phyloP scores from a whole-genome alignment of 2,888 invertebrate genomes.

The Halictus quadricinctus region DNA sequence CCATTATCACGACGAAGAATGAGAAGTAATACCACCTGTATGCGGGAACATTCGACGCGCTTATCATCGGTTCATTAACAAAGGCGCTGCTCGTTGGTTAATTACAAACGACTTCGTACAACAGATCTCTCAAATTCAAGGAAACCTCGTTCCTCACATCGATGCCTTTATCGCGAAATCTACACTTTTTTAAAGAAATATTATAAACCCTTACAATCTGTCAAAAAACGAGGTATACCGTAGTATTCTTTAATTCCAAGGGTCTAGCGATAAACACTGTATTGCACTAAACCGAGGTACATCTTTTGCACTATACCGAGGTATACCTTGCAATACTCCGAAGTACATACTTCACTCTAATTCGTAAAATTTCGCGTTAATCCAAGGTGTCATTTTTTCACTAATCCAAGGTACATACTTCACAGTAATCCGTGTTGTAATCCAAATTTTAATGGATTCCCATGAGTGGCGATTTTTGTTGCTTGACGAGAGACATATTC shows the following conservation, averaged over 20 bases:
- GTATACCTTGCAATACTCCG: too few relatives aligned
- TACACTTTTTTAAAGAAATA: too few relatives aligned
- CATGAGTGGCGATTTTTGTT: neutral
- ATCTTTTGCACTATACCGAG: too few relatives aligned
- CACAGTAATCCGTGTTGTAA: neutral
- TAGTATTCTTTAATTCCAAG: too few relatives aligned
- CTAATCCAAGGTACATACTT: too few relatives aligned
- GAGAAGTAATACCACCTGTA: conserved; percentile 11
- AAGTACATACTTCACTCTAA: neutral
- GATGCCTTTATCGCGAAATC: neutral
- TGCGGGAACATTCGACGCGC: neutral
- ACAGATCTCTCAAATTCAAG: neutral
- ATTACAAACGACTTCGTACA: neutral
- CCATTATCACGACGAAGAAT: conserved; percentile 33
- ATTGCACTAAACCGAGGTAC: too few relatives aligned
- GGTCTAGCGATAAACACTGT: too few relatives aligned
- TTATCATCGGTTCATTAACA: neutral
- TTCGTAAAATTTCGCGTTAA: neutral
- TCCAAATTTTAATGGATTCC: neutral
- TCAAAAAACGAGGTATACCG: too few relatives aligned
- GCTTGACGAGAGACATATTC: neutral
- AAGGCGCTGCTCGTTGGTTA: neutral
- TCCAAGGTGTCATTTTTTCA: neutral
- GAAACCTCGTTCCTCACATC: neutral
- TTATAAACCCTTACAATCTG: too few relatives aligned